Evolutionary conservation across 2,888 invertebrate genomes (phyloP).

Genomic region (Tetragonula carbonaria): DNA sequence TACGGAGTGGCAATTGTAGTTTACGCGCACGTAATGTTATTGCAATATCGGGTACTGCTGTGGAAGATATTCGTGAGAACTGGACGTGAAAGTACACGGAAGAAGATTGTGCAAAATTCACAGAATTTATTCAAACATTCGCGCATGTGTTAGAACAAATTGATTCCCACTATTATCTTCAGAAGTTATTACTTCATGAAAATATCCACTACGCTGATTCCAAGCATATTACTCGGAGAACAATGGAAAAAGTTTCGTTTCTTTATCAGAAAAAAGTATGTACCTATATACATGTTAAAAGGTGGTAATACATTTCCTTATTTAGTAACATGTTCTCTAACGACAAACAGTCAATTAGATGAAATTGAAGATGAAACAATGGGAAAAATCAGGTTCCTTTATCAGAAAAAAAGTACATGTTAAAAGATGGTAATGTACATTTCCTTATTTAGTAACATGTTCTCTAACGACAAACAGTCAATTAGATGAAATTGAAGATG

Average conservation of each 20-base stretch:
- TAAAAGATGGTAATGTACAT: too few relatives aligned
- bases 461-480: too few relatives aligned
- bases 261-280: neutral
- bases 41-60: neutral
- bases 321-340: too few relatives aligned
- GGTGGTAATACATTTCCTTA: too few relatives aligned
- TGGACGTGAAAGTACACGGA: slow-evolving; percentile 3
- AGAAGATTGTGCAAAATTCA: slow-evolving; percentile 33
- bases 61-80: slow-evolving; percentile 24
- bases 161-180: neutral
- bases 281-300: neutral
- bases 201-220: neutral
- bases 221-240: neutral
- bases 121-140: slow-evolving; percentile 9
- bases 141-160: neutral
- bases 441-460: too few relatives aligned
- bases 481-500: too few relatives aligned
- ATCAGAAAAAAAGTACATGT: too few relatives aligned
- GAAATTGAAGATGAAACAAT: too few relatives aligned
- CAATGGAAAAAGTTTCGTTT: neutral
- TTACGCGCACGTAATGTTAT: neutral
- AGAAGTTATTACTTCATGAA: neutral
- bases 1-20: neutral
- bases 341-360: too few relatives aligned
- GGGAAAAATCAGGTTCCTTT: too few relatives aligned